Evolutionary conservation across 2,888 invertebrate species (phyloP).

Genomic region (Ferrisia virgata): DNA sequence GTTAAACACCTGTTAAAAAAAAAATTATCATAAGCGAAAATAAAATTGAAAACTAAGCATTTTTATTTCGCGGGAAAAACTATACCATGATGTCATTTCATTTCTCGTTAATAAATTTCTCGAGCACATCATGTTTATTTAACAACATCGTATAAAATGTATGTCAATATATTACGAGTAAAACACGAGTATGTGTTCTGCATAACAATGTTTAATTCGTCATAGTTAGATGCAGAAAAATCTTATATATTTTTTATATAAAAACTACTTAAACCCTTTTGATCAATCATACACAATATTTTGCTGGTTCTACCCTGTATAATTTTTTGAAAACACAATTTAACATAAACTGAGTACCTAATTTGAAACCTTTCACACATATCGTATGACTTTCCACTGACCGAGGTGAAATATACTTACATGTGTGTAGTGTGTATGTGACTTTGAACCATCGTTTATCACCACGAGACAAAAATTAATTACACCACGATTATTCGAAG

Average conservation of each 20-base stretch:
- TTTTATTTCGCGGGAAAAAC: neutral
- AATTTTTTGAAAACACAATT: no score
- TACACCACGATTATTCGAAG: neutral
- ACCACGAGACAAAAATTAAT: slow-evolving; percentile 9
- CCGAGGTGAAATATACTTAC: neutral
- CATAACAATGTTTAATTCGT: neutral
- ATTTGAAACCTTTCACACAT: neutral
- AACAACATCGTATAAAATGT: neutral
- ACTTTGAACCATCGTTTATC: slow-evolving; percentile 26
- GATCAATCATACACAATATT: neutral
- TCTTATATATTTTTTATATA: neutral
- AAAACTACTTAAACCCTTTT: neutral
- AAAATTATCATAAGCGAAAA: neutral
- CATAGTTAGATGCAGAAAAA: neutral
- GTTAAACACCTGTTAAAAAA: neutral
- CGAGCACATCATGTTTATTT: neutral
- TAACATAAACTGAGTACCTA: no score
- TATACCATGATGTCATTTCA: neutral
- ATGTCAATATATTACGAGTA: neutral
- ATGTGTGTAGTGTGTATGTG: no score
- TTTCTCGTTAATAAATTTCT: slow-evolving; percentile 5
- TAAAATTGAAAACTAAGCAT: neutral
- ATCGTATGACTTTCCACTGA: neutral
- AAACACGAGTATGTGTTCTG: neutral
- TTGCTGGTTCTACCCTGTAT: no score